These are phyloP conservation scores for Callipepla californica DNA, from an alignment of 2,113 vertebrate genomes.

Conservation along the genomic window DNA sequence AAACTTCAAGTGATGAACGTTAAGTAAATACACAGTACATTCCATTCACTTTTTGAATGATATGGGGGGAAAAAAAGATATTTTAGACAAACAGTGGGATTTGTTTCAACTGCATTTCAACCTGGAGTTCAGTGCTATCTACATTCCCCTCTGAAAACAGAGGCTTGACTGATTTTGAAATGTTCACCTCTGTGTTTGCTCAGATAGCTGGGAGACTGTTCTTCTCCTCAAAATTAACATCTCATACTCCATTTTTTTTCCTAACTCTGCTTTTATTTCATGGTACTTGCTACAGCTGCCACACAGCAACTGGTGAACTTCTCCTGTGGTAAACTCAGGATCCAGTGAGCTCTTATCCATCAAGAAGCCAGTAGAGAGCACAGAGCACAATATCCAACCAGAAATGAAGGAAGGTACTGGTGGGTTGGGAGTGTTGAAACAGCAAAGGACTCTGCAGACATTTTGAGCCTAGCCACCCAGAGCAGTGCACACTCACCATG, in stretches of 20 bases:
- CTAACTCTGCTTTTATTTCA: not conserved
- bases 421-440: not conserved
- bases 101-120: not conserved
- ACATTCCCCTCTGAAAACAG: not conserved
- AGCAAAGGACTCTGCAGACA: not conserved
- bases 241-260: not conserved
- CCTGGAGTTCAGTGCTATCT: not conserved
- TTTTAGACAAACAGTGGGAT: not conserved
- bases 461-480: not conserved
- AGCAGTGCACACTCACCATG: not conserved
- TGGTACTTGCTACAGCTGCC: not conserved
- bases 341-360: accelerated
- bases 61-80: not conserved
- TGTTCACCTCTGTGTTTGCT: not conserved
- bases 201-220: not conserved
- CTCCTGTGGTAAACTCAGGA: not conserved
- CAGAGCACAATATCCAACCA: not conserved
- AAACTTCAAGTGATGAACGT: not conserved
- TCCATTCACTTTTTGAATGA: not conserved
- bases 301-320: not conserved
- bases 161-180: not conserved
- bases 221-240: not conserved
- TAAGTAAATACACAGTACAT: not conserved
- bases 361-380: not conserved
- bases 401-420: not conserved